These are phyloP conservation scores for Halyomorpha halys DNA, from an alignment of 1,140 invertebrate genomes.

Conservation along the genomic window DNA sequence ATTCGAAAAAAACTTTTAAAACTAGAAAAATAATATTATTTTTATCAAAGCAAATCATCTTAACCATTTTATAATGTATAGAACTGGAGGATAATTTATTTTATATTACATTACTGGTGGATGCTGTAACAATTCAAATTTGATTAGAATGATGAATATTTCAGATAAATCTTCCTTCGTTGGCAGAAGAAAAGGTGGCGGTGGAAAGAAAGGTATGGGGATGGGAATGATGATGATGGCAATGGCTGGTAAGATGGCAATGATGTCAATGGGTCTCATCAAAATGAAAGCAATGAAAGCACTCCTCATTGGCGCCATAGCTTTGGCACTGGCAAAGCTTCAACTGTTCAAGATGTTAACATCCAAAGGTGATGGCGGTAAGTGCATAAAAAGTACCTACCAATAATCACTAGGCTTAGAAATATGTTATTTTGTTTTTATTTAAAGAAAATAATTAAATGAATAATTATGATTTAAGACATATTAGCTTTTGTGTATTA, in stretches of 20 bases:
- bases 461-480: no score
- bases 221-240: slow-evolving; percentile 25
- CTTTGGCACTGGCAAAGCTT: slow-evolving; percentile 21
- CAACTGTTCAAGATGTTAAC: slow-evolving; percentile 24
- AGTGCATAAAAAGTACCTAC: neutral
- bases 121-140: neutral
- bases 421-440: no score
- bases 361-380: slow-evolving; percentile 5
- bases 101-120: no score
- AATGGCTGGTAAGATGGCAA: slow-evolving; percentile 24
- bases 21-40: no score
- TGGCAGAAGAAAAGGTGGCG: slow-evolving; percentile 17
- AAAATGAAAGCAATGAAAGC: slow-evolving; percentile 27
- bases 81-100: no score
- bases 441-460: no score
- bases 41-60: no score
- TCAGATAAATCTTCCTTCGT: slow-evolving; percentile 7
- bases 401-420: no score
- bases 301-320: slow-evolving; percentile 16
- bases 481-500: no score
- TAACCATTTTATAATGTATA: no score
- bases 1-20: no score
- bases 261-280: slow-evolving; percentile 26
- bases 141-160: neutral
- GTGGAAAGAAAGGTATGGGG: slow-evolving; percentile 7